These are phyloP conservation scores for Dromas ardeola DNA, from an alignment of 2,113 vertebrate species.

Conservation along the genomic window DNA sequence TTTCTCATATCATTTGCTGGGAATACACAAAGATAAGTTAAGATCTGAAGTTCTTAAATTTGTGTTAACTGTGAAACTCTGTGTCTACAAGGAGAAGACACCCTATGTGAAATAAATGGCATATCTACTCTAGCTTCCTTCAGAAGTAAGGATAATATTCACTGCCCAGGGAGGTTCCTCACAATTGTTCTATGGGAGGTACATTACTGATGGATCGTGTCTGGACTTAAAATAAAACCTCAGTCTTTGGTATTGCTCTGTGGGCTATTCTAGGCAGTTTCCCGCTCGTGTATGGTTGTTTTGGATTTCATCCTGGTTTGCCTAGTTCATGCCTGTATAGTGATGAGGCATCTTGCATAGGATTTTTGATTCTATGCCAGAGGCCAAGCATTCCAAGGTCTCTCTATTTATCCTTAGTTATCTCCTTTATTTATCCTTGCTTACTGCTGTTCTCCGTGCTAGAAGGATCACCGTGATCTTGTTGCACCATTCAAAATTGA, in stretches of 20 bases:
- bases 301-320: not conserved
- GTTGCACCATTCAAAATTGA: not conserved
- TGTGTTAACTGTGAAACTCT: not conserved
- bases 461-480: not conserved
- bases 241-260: not conserved
- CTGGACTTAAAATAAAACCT: not conserved
- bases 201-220: not conserved
- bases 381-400: slow-evolving; percentile 32
- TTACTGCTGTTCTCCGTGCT: not conserved
- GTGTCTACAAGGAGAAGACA: not conserved
- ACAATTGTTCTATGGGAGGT: not conserved
- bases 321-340: not conserved
- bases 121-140: not conserved
- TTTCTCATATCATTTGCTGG: not conserved
- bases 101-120: not conserved
- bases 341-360: not conserved
- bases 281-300: not conserved
- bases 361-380: slow-evolving; percentile 44
- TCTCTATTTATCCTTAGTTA: slow-evolving; percentile 14
- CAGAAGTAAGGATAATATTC: not conserved
- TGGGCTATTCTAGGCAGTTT: not conserved
- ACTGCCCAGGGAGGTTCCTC: not conserved
- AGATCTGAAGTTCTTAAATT: not conserved
- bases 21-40: not conserved
- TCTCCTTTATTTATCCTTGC: slow-evolving; percentile 22